Percentiles rank a stretch among this genome's conserved stretches.
phyloP scores from a whole-genome alignment of 2,113 vertebrate genomes.

The Turdus rufiventris region DNA sequence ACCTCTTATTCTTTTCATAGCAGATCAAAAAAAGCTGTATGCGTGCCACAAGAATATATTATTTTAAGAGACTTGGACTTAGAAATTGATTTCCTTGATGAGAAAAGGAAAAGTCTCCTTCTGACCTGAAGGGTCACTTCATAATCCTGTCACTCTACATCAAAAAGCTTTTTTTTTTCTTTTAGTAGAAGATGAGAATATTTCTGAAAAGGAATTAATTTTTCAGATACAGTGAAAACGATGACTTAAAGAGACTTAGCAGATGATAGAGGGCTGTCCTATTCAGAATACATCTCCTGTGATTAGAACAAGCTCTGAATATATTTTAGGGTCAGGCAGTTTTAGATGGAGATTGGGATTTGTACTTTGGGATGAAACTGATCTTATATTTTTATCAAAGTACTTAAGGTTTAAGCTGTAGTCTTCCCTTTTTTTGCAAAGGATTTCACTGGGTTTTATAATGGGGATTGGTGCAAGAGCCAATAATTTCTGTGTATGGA shows the following conservation, averaged over 20 bases:
- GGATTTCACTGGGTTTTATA: slow-evolving; percentile 63
- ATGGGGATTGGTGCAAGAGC: slow-evolving; percentile 42
- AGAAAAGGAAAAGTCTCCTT: slow-evolving; percentile 82
- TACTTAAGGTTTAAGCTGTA: slow-evolving; percentile 69
- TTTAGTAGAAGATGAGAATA: slow-evolving; percentile 77
- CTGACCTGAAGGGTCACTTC: slow-evolving; percentile 77
- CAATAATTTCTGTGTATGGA: slow-evolving; percentile 59
- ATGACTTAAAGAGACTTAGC: slow-evolving; percentile 73
- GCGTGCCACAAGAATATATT: slow-evolving; percentile 80
- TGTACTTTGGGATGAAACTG: slow-evolving; percentile 68
- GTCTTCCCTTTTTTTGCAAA: slow-evolving; percentile 55
- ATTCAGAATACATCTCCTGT: slow-evolving; percentile 65
- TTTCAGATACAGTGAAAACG: slow-evolving; percentile 74
- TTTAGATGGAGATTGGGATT: slow-evolving; percentile 70
- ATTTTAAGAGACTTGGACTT: slow-evolving; percentile 84
- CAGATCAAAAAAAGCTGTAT: slow-evolving; percentile 76
- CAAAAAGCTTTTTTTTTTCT: slow-evolving; percentile 66
- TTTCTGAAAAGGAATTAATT: slow-evolving; percentile 84
- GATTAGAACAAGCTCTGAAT: slow-evolving; percentile 72
- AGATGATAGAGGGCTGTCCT: slow-evolving; percentile 61
- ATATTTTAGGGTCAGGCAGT: slow-evolving; percentile 68
- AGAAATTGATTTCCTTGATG: slow-evolving; percentile 87
- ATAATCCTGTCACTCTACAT: slow-evolving; percentile 78
- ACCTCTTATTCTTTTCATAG: slow-evolving; percentile 82
- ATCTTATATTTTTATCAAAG: slow-evolving; percentile 75